phyloP scores from a whole-genome alignment of 2,888 invertebrate species.

The Leucozona laternaria region DNA sequence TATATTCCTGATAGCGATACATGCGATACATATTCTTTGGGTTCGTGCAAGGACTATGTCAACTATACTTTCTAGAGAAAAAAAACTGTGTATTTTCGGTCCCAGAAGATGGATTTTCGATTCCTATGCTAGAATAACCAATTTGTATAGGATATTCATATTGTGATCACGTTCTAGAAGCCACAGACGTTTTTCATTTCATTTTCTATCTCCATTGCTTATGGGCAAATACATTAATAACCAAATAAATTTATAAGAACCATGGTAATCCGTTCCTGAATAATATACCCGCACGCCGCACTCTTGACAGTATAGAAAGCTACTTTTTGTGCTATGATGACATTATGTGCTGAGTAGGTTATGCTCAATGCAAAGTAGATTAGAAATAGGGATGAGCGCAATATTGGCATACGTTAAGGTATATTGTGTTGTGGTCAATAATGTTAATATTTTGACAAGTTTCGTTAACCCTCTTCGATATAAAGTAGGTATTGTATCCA shows the following conservation, averaged over 20 bases:
- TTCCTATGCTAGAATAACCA: conserved; percentile 17
- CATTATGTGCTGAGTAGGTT: conserved; percentile 24
- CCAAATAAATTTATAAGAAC: conserved; percentile 56
- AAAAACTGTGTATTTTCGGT: neutral
- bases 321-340: conserved; percentile 7
- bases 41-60: conserved; percentile 30
- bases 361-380: conserved; percentile 23
- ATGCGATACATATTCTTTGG: neutral
- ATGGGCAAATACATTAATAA: conserved; percentile 55
- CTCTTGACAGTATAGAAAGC: conserved; percentile 5
- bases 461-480: neutral
- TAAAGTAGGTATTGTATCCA: conserved; percentile 7
- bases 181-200: conserved; percentile 55
- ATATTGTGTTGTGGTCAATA: conserved; percentile 17
- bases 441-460: conserved; percentile 8
- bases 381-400: conserved; percentile 1
- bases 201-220: conserved; percentile 39
- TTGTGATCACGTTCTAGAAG: conserved; percentile 31
- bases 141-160: conserved; percentile 19
- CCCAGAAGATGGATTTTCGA: conserved; percentile 11
- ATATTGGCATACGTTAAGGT: neutral
- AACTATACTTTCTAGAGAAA: neutral
- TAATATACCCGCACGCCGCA: conserved; percentile 12
- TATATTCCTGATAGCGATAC: conserved; percentile 1
- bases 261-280: conserved; percentile 46